A percentile compares a stretch with the other conserved stretches of the same genome.
phyloP scores from a whole-genome alignment of 2,888 invertebrate species.

The Drosophila kambysellisi region DNA sequence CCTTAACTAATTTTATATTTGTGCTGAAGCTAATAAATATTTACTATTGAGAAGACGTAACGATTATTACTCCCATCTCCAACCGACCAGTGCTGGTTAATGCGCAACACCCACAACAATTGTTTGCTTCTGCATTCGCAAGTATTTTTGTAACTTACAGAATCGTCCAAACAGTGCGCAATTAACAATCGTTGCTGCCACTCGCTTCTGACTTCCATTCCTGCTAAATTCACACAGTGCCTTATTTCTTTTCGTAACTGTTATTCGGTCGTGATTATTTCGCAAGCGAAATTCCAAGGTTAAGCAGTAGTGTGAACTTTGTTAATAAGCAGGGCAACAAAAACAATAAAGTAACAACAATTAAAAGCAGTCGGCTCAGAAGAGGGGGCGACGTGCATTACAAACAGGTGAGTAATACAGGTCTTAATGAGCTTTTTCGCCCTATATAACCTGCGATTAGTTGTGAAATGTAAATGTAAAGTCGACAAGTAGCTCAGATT shows the following conservation, averaged over 20 bases:
- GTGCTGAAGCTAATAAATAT: not conserved
- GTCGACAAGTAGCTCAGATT: not conserved
- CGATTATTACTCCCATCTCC: conserved; percentile 12
- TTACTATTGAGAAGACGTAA: not conserved
- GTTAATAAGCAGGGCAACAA: conserved; percentile 13
- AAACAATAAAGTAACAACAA: conserved; percentile 11
- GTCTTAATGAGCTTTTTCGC: not conserved
- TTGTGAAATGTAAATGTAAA: not conserved
- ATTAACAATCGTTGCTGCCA: not conserved
- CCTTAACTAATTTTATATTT: not conserved
- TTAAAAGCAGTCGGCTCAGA: not conserved
- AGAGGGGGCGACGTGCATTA: conserved; percentile 6
- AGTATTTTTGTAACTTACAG: not conserved
- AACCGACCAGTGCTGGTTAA: conserved; percentile 23
- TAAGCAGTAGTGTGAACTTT: not conserved
- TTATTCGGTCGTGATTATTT: not conserved
- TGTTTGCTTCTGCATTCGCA: not conserved
- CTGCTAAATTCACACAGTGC: not conserved
- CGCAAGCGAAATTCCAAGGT: not conserved
- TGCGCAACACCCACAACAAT: not conserved
- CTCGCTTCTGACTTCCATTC: not conserved
- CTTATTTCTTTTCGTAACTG: conserved; percentile 2
- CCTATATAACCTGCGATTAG: not conserved
- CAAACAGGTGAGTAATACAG: conserved; percentile 47
- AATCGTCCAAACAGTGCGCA: conserved; percentile 1